Evolutionary conservation across 2,888 invertebrate species (phyloP).

Genomic region (Drosophila helvetica): DNA sequence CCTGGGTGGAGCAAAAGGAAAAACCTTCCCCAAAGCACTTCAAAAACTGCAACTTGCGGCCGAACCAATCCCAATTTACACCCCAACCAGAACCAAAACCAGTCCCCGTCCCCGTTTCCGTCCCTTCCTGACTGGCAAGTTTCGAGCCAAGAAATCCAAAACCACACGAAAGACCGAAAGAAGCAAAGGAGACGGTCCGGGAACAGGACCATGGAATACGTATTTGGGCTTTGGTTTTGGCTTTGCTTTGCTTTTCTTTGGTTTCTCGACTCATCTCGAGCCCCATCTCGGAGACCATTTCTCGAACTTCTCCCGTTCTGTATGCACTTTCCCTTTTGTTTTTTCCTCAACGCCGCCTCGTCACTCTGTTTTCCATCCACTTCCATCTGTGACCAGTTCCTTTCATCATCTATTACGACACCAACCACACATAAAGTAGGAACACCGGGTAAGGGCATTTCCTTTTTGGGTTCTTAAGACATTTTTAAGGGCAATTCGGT

Average conservation of each 20-base stretch:
- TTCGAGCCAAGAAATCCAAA: slow-evolving; percentile 75
- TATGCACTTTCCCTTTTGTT: slow-evolving; percentile 17
- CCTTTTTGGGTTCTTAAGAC: slow-evolving; percentile 57
- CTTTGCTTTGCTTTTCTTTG: slow-evolving; percentile 40
- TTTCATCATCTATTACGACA: slow-evolving; percentile 75
- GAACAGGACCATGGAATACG: slow-evolving; percentile 55
- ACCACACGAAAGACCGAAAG: slow-evolving; percentile 78
- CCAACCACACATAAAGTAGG: slow-evolving; percentile 46
- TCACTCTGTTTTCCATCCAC: not conserved
- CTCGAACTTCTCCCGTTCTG: slow-evolving; percentile 47
- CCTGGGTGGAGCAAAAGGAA: slow-evolving; percentile 5
- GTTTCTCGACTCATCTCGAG: slow-evolving; percentile 49
- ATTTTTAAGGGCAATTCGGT: slow-evolving; percentile 70
- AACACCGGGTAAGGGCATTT: not conserved
- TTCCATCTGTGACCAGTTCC: slow-evolving; percentile 57
- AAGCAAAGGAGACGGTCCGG: slow-evolving; percentile 60
- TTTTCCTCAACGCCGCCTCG: not conserved
- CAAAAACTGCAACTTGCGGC: slow-evolving; percentile 64
- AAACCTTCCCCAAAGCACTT: slow-evolving; percentile 49
- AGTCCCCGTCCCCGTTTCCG: slow-evolving; percentile 5
- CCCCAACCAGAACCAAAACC: not conserved
- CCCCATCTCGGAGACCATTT: slow-evolving; percentile 46
- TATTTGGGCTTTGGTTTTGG: slow-evolving; percentile 43
- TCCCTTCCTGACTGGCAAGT: slow-evolving; percentile 58
- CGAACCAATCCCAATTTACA: slow-evolving; percentile 31